Conservation (phyloP, 2,797 vertebrate genomes). For the Calcarius lapponicus region DNA sequence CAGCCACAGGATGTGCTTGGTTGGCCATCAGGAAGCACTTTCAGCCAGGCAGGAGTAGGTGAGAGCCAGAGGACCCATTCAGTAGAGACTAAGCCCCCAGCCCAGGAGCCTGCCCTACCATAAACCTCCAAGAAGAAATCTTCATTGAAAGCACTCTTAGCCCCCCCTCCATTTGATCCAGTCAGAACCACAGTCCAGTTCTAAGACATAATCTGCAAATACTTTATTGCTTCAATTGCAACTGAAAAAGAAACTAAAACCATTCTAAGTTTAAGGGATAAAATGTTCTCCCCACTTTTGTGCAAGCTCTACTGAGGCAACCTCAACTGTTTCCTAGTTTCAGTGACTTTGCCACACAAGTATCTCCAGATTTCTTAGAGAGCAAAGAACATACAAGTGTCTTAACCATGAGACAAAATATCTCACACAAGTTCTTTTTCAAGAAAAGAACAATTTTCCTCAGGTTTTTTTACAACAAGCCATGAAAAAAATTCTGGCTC, state of each 20-base stretch:
- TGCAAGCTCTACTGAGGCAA: neutral
- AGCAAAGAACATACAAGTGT: neutral
- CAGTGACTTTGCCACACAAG: rapidly evolving
- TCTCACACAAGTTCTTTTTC: neutral
- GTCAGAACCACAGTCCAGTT: neutral
- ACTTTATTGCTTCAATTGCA: neutral
- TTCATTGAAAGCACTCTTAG: neutral
- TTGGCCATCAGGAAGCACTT: neutral
- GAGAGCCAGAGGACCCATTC: neutral
- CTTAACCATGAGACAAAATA: neutral
- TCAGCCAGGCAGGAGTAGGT: neutral
- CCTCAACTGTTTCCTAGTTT: neutral
- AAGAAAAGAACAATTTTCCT: neutral
- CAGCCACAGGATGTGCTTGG: neutral
- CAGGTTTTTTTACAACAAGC: neutral
- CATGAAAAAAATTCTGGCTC: neutral
- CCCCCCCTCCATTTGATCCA: neutral
- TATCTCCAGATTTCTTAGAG: neutral
- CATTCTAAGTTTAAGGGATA: neutral
- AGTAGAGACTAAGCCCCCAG: neutral
- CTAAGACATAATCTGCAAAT: neutral
- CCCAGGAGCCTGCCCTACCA: neutral
- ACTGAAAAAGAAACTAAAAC: neutral
- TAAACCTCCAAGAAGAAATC: neutral
- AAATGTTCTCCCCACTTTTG: neutral